These are phyloP conservation scores for Idaea straminata DNA, from an alignment of 2,888 invertebrate genomes.

Conservation along the genomic window DNA sequence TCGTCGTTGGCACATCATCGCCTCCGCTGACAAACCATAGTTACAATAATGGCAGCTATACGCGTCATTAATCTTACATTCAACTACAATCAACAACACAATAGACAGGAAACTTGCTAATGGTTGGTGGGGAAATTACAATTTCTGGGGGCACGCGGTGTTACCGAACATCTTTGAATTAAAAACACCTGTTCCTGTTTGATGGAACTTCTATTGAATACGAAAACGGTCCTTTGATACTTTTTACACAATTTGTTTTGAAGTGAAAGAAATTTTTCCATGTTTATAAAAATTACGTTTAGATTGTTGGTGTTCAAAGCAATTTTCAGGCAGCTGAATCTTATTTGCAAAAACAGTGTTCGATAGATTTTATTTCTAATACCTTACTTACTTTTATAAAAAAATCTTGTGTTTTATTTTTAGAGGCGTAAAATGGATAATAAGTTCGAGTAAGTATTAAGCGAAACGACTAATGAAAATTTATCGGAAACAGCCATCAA, in stretches of 20 bases:
- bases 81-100: constrained; percentile 57
- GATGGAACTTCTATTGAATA: constrained; percentile 35
- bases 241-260: not conserved
- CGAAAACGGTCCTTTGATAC: not conserved
- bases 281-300: not conserved
- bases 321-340: not conserved
- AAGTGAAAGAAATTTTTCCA: not conserved
- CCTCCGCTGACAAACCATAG: constrained; percentile 48
- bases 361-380: not conserved
- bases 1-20: not conserved
- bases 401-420: too few relatives aligned
- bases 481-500: constrained; percentile 22
- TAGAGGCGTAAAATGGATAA: not conserved
- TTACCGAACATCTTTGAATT: constrained; percentile 40
- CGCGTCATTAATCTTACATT: constrained; percentile 72
- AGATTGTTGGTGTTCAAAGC: not conserved
- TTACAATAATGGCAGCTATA: constrained; percentile 46
- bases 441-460: not conserved
- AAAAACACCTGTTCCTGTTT: constrained; percentile 30
- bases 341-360: not conserved
- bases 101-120: constrained; percentile 64
- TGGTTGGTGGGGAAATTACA: constrained; percentile 65
- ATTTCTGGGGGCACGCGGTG: constrained; percentile 46
- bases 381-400: not conserved
- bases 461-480: constrained; percentile 5